Evolutionary conservation across 2,888 invertebrate genomes (phyloP).

Genomic region (Caenorhabditis uteleia): DNA sequence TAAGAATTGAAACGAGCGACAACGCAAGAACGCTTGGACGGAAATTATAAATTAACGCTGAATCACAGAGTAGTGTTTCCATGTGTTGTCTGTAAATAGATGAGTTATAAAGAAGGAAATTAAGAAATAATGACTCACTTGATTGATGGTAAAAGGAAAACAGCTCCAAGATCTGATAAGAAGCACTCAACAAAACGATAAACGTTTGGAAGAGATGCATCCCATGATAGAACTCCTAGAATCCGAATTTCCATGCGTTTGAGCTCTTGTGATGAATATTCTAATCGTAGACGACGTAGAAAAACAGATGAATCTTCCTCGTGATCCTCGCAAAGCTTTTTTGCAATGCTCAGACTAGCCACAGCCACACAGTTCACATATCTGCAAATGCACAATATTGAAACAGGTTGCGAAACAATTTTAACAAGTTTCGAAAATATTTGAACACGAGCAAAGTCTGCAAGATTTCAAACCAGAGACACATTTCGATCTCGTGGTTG

Average conservation of each 20-base stretch:
- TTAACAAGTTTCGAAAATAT: no score
- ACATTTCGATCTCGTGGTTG: no score
- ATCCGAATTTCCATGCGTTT: slow-evolving; percentile 53
- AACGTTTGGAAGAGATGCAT: slow-evolving; percentile 48
- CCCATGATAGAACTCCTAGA: slow-evolving; percentile 48
- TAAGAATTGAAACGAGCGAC: slow-evolving; percentile 39
- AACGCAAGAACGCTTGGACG: slow-evolving; percentile 43
- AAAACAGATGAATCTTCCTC: slow-evolving; percentile 45
- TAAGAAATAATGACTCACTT: slow-evolving; percentile 16
- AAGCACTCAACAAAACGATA: slow-evolving; percentile 49
- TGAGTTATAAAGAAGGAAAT: not conserved
- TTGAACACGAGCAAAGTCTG: no score
- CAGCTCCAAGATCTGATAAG: slow-evolving; percentile 36
- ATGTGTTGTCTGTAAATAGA: slow-evolving; percentile 38
- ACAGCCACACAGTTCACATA: slow-evolving; percentile 53
- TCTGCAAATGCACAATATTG: slow-evolving; percentile 8
- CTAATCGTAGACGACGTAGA: slow-evolving; percentile 42
- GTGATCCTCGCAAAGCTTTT: slow-evolving; percentile 52
- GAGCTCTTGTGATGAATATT: slow-evolving; percentile 47
- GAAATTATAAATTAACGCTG: slow-evolving; percentile 34
- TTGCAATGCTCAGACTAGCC: slow-evolving; percentile 48
- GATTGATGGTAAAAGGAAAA: slow-evolving; percentile 39
- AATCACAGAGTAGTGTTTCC: slow-evolving; percentile 44
- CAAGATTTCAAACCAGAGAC: no score
- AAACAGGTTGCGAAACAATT: not conserved